Evolutionary conservation across 2,888 invertebrate species (phyloP).

Genomic region (Leptopilina drosophilae): DNA sequence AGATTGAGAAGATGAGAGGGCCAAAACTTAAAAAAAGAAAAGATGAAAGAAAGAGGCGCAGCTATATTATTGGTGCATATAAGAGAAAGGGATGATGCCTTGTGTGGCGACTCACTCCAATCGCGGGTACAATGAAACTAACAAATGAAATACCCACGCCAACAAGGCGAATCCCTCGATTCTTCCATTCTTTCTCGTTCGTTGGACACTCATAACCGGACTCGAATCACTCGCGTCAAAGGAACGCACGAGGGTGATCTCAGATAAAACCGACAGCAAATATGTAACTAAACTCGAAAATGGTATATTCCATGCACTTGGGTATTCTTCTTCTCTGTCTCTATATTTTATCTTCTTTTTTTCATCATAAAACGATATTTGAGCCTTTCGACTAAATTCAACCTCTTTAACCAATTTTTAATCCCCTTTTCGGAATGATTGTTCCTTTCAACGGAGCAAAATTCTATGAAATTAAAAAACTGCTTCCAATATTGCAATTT

Average conservation of each 20-base stretch:
- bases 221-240: conserved; percentile 59
- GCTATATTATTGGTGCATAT: neutral
- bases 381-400: neutral
- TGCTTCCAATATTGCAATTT: too few relatives aligned
- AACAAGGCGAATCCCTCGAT: conserved; percentile 55
- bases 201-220: conserved; percentile 50
- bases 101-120: neutral
- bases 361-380: conserved; percentile 45
- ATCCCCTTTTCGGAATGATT: too few relatives aligned
- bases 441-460: too few relatives aligned
- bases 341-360: conserved; percentile 39
- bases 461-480: conserved; percentile 56
- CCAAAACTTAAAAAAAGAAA: too few relatives aligned
- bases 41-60: too few relatives aligned
- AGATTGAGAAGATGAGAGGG: too few relatives aligned
- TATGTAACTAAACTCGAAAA: conserved; percentile 55
- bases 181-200: conserved; percentile 47
- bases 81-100: conserved; percentile 24
- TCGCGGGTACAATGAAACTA: conserved; percentile 56
- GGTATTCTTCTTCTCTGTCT: conserved; percentile 42
- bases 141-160: conserved; percentile 58
- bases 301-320: conserved; percentile 40
- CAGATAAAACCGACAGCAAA: conserved; percentile 65
- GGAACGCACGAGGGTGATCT: conserved; percentile 63
- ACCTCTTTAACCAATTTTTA: neutral